phyloP scores from a whole-genome alignment of 2,888 invertebrate genomes.

The Perdita meconis region DNA sequence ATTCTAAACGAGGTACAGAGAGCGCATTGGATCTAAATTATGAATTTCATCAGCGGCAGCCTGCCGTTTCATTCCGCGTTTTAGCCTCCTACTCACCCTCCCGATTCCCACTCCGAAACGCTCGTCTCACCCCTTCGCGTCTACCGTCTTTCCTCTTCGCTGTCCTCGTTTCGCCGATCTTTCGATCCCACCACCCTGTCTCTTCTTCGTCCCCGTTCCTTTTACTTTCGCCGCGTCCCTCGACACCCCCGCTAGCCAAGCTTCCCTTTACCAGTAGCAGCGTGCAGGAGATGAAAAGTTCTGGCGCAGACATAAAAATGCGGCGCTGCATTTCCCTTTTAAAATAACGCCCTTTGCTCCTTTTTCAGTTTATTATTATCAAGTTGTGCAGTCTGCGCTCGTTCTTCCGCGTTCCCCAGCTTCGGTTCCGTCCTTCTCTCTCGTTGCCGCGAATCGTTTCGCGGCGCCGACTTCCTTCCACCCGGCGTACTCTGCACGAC shows the following conservation, averaged over 20 bases:
- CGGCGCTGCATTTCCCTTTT: slow-evolving; percentile 84
- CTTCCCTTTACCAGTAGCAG: slow-evolving; percentile 67
- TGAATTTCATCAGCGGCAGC: slow-evolving; percentile 85
- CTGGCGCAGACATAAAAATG: slow-evolving; percentile 84
- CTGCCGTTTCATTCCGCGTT: slow-evolving; percentile 83
- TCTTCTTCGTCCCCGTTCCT: slow-evolving; percentile 57
- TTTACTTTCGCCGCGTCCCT: slow-evolving; percentile 55
- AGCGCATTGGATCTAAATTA: slow-evolving; percentile 85
- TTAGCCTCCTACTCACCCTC: slow-evolving; percentile 70
- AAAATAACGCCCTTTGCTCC: slow-evolving; percentile 83
- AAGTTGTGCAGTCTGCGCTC: slow-evolving; percentile 78
- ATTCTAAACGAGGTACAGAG: slow-evolving; percentile 84
- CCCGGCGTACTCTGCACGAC: slow-evolving; percentile 44
- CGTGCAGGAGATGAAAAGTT: slow-evolving; percentile 78
- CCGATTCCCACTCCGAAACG: slow-evolving; percentile 50
- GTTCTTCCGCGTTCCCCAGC: slow-evolving; percentile 40
- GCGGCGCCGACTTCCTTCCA: slow-evolving; percentile 30
- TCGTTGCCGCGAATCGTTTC: not conserved
- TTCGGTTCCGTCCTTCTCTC: slow-evolving; percentile 26
- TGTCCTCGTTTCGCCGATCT: slow-evolving; percentile 48
- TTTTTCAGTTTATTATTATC: slow-evolving; percentile 84
- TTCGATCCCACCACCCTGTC: slow-evolving; percentile 53
- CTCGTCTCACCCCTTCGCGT: slow-evolving; percentile 32
- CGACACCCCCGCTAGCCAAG: slow-evolving; percentile 38
- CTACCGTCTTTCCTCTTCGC: slow-evolving; percentile 44